Conservation (phyloP, 2,888 invertebrate genomes). For the Microplitis manilae region DNA sequence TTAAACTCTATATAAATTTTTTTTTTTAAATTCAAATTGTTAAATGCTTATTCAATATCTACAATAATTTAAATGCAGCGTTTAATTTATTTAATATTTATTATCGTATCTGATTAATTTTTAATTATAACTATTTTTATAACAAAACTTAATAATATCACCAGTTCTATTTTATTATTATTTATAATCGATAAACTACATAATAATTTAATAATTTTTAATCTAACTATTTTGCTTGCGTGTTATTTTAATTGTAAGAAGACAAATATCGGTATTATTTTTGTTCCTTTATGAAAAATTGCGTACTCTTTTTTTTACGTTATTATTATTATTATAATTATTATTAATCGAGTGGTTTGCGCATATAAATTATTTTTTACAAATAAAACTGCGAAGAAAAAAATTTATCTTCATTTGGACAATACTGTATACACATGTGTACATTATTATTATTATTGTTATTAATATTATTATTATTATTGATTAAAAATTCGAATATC, state of each 20-base stretch:
- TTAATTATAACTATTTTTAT: no score
- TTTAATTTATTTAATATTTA: no score
- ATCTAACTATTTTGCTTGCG: conserved; percentile 42
- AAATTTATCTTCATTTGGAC: conserved; percentile 12
- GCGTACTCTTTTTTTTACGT: conserved; percentile 27
- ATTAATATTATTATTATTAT: not conserved
- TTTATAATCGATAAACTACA: no score
- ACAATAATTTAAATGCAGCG: no score
- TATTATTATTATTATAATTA: conserved; percentile 31
- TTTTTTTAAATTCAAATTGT: not conserved
- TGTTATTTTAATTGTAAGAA: conserved; percentile 12
- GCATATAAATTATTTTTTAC: conserved; percentile 2
- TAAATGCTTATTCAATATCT: not conserved
- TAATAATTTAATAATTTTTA: not conserved
- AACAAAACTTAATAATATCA: conserved; percentile 31
- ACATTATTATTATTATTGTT: conserved; percentile 20
- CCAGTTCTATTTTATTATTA: conserved; percentile 19
- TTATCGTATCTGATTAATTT: no score
- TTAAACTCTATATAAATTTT: not conserved
- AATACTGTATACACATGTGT: not conserved
- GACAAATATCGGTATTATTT: not conserved
- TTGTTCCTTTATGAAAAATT: conserved; percentile 28
- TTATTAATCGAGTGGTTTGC: conserved; percentile 31
- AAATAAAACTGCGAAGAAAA: conserved; percentile 1
- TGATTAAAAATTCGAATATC: not conserved